Base-by-base conservation (phyloP, 2,113 vertebrate species). In the Hoplias malabaricus region DNA sequence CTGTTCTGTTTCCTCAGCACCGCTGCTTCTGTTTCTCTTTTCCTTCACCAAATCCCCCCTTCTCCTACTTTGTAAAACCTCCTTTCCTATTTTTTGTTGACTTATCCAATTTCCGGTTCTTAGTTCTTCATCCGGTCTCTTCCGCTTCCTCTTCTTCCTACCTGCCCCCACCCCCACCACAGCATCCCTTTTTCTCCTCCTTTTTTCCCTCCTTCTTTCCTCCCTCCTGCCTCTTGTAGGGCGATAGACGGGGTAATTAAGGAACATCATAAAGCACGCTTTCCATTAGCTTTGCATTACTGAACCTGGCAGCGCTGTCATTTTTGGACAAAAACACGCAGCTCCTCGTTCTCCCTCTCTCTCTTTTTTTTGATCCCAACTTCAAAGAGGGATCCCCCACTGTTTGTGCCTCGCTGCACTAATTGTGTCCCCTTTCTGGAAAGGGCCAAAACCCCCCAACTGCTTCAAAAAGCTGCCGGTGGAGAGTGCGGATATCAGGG, bases 241-340 rank as follows among this genome's bases (percentile, higher is more conserved):
- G 94, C 94, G 94, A 95, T 94, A 95, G 93, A 91, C 89, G 93
- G 89, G 90, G 93, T 96, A 96, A 96, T 96, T 96, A 96, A 96
- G 94, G 94, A 94, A 94, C 93, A 94, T 95, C 94, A 96, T 95
- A 95, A 96, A 95, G 91, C 93, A 93, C 92, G 93, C 93, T 95
- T 94, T 95, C 93, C 95, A 96, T 96, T 96, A 96, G 95, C 93
- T 94, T 91, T 91, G 95, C 94, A 96, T 96, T 96, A 95, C 95
- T 92, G 95, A 95, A 95, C 93, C 93, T 93, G 94, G 93, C 94
- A 94, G 92, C 92, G 90, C 94, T 95, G 95, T 95, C 94, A 95
- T 95, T 94, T n/a, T 95, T 95, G 93, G 93, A 95, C 94, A 96
- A 96, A 96, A 95, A 95, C 94, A 93, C 93, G 94, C 94, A 93